Base-by-base conservation (phyloP, 1,140 invertebrate genomes). In the Leptinotarsa defecta region DNA sequence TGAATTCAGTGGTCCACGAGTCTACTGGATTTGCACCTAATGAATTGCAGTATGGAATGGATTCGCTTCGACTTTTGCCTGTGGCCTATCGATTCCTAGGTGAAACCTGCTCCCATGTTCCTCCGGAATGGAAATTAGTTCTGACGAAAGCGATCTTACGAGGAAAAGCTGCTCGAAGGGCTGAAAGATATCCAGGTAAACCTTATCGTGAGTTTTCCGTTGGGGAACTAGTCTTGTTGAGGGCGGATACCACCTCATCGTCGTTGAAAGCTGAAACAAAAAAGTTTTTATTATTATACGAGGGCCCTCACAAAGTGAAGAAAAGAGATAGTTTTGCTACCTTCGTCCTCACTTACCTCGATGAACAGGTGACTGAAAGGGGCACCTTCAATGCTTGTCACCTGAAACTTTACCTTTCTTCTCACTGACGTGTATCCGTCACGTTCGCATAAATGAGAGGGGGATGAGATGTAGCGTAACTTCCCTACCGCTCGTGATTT, bases 1-100 rank as follows among this genome's bases (percentile, higher is more conserved):
- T 15, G 1, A 57, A 57, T n/a, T 57, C 52, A 4, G 15, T 57
- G 13, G 52, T 57, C n/a, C 13, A n/a, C n/a, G 52, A 57, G 52
- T 68, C 65, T 49, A 71, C 75, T 57, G 75, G 73, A 68, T 76
- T 76, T 76, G 69, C 34, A 70, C 19, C 67, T 61, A 64, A 61
- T 52, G 27, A 68, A 75, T 69, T 75, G 52, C 17, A n/a, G n/a
- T 57, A 57, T 57, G 52, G 2, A 3, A 19, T 19, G n/a, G 52
- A 15, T n/a, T 1, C 3, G 15, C 2, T 19, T 57, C 15, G 15
- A 57, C n/a, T 57, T 57, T 15, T 3, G 52, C 17, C 15, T 57
- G 52, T 19, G 4, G n/a, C n/a, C n/a, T 19, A 57, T 19, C 15
- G 52, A 57, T 57, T 57, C 52, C 0, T 57, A 57, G 3, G 52